Evolutionary conservation across 2,888 invertebrate genomes (phyloP).

Genomic region (Anthrax anthrax): DNA sequence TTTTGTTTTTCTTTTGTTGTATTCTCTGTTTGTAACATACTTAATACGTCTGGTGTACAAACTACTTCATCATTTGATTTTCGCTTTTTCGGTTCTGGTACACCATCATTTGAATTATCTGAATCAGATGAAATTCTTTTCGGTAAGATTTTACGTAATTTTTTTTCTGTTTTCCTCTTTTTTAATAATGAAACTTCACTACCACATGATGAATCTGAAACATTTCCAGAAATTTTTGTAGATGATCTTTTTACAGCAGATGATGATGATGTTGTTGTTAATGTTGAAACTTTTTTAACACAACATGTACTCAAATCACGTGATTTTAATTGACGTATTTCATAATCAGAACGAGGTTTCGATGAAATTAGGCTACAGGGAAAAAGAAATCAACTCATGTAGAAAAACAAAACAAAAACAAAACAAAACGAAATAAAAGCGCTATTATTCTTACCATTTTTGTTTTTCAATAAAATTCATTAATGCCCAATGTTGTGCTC

Average conservation of each 20-base stretch:
- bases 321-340: slow-evolving; percentile 19
- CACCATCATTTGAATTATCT: neutral
- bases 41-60: slow-evolving; percentile 44
- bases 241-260: slow-evolving; percentile 5
- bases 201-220: slow-evolving; percentile 15
- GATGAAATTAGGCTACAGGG: slow-evolving; percentile 19
- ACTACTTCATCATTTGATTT: slow-evolving; percentile 38
- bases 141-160: slow-evolving; percentile 8
- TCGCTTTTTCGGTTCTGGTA: slow-evolving; percentile 18
- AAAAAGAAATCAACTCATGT: too few species aligned
- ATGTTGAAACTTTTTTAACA: slow-evolving; percentile 18
- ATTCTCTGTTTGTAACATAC: slow-evolving; percentile 29
- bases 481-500: slow-evolving; percentile 58
- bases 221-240: slow-evolving; percentile 16
- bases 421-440: too few species aligned
- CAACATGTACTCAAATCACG: slow-evolving; percentile 28
- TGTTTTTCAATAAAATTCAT: slow-evolving; percentile 50
- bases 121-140: slow-evolving; percentile 14
- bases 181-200: slow-evolving; percentile 21
- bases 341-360: slow-evolving; percentile 21
- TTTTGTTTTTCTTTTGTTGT: slow-evolving; percentile 5
- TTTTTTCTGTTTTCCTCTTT: slow-evolving; percentile 5
- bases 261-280: neutral
- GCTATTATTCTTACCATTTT: slow-evolving; percentile 34
- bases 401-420: too few species aligned